These are phyloP conservation scores for Homarus americanus DNA, from an alignment of 1,140 invertebrate genomes.

Conservation along the genomic window DNA sequence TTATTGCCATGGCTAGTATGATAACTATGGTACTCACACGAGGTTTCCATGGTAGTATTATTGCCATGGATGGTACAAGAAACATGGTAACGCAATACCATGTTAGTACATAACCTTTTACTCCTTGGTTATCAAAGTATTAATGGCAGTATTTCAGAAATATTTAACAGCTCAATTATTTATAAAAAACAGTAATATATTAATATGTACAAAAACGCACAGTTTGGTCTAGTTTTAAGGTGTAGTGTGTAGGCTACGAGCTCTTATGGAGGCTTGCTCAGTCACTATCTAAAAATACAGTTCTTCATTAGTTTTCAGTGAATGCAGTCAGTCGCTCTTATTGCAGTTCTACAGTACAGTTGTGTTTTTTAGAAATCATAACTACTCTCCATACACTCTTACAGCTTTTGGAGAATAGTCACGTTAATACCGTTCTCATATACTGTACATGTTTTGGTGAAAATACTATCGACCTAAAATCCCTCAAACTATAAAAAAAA, in stretches of 20 bases:
- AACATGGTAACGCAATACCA: not conserved
- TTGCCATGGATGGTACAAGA: not conserved
- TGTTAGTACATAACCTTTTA: too few species aligned
- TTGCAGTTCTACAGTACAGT: not conserved
- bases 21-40: not conserved
- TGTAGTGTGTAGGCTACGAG: not conserved
- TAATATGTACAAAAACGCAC: not conserved
- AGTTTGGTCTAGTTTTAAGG: not conserved
- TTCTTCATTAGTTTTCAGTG: too few species aligned
- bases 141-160: not conserved
- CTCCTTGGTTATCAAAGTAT: not conserved
- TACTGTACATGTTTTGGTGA: too few species aligned
- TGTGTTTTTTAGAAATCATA: too few species aligned
- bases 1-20: not conserved
- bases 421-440: too few species aligned
- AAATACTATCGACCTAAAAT: too few species aligned
- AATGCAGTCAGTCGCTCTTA: not conserved
- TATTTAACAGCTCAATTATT: slow-evolving; percentile 12
- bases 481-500: too few species aligned
- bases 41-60: not conserved
- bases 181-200: not conserved
- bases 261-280: too few species aligned
- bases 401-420: too few species aligned
- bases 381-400: too few species aligned
- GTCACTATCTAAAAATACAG: too few species aligned